Conservation (phyloP, 2,888 invertebrate genomes). For the Euzophera pinguis region DNA sequence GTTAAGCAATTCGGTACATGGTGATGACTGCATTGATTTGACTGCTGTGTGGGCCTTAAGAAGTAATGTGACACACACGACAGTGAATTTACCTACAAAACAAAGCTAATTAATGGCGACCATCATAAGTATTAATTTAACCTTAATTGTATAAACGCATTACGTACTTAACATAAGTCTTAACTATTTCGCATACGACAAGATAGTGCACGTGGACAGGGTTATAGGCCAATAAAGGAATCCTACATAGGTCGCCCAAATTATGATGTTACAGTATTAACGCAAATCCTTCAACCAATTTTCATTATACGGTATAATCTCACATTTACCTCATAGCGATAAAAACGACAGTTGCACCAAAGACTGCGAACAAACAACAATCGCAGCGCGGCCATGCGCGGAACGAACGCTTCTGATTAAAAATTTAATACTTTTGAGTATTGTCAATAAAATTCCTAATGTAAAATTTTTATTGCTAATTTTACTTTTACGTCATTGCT, state of each 20-base stretch:
- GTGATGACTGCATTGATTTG: too few relatives aligned
- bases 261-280: too few relatives aligned
- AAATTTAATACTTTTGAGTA: too few relatives aligned
- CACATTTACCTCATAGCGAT: too few relatives aligned
- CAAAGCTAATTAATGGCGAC: constrained; percentile 8
- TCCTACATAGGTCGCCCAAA: not conserved
- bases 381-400: not conserved
- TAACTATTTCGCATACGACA: constrained; percentile 5
- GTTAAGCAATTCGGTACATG: too few relatives aligned
- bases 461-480: too few relatives aligned
- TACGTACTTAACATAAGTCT: not conserved
- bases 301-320: too few relatives aligned
- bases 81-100: not conserved
- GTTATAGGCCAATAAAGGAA: not conserved
- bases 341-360: too few relatives aligned
- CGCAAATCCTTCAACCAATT: too few relatives aligned
- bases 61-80: not conserved
- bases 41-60: too few relatives aligned
- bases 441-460: too few relatives aligned
- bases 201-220: not conserved
- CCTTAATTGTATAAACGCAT: not conserved
- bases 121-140: not conserved
- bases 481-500: too few relatives aligned
- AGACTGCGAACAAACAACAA: not conserved
- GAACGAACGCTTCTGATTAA: not conserved